Conservation (phyloP, 2,113 vertebrate genomes). For the Phyllostomus discolor region DNA sequence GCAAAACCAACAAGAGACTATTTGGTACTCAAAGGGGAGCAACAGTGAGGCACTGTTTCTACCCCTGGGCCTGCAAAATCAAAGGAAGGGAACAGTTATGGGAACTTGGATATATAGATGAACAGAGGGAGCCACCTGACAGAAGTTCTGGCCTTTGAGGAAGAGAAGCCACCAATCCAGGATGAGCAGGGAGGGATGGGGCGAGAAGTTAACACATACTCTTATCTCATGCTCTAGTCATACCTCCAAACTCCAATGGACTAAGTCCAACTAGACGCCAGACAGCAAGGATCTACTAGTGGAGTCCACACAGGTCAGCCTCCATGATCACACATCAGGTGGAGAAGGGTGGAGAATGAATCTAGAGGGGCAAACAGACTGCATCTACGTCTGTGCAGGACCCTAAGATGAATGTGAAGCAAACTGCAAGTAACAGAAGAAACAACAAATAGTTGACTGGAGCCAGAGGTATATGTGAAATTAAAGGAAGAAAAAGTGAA, state of each 20-base stretch:
- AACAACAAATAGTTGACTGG: neutral
- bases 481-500: neutral
- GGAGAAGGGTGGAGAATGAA: no score
- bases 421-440: neutral
- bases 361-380: neutral
- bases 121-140: neutral
- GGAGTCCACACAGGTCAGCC: neutral
- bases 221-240: neutral
- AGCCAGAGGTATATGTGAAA: neutral
- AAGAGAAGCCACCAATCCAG: neutral
- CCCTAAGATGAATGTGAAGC: neutral
- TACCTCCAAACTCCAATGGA: neutral
- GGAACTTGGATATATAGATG: neutral
- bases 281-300: neutral
- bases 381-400: neutral
- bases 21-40: neutral
- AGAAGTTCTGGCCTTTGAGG: neutral
- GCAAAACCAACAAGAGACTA: slow-evolving; percentile 2
- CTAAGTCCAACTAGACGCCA: neutral
- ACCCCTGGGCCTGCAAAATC: neutral
- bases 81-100: neutral
- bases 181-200: neutral
- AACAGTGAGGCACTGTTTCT: neutral
- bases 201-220: neutral
- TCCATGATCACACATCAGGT: rapidly evolving